Percentiles rank a stretch among this genome's conserved stretches.
phyloP scores from a whole-genome alignment of 2,797 vertebrate genomes.

The Etheostoma nigrum region DNA sequence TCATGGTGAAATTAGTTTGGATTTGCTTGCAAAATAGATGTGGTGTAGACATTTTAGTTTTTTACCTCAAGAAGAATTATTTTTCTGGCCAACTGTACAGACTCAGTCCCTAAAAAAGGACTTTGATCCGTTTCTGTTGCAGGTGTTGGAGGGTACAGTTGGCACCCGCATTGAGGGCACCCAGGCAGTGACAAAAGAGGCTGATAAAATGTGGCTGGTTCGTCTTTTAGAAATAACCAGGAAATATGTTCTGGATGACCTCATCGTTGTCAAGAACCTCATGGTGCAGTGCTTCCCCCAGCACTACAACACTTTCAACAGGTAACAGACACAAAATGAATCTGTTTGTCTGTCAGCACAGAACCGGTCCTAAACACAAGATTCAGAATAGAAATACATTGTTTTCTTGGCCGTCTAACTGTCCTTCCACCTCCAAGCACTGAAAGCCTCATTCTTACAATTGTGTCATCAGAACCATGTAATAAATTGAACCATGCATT shows the following conservation, averaged over 20 bases:
- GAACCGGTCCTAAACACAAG: neutral
- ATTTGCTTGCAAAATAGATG: neutral
- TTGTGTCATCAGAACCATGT: too few species aligned
- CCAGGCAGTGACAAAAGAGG: slow-evolving; percentile 92
- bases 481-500: too few species aligned
- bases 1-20: neutral
- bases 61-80: neutral
- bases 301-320: slow-evolving; percentile 92
- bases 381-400: neutral
- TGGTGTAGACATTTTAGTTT: neutral
- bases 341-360: too few species aligned
- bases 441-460: neutral
- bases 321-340: slow-evolving; percentile 28
- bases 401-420: neutral
- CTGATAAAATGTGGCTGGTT: slow-evolving; percentile 99
- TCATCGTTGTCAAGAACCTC: slow-evolving; percentile 92
- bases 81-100: neutral
- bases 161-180: slow-evolving; percentile 93
- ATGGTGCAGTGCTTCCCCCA: slow-evolving; percentile 96
- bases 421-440: neutral
- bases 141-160: slow-evolving; percentile 92
- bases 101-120: neutral
- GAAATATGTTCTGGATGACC: slow-evolving; percentile 94
- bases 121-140: neutral
- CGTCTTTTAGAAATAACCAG: slow-evolving; percentile 95